phyloP scores from a whole-genome alignment of 2,113 vertebrate species.

The Nothoprocta perdicaria region DNA sequence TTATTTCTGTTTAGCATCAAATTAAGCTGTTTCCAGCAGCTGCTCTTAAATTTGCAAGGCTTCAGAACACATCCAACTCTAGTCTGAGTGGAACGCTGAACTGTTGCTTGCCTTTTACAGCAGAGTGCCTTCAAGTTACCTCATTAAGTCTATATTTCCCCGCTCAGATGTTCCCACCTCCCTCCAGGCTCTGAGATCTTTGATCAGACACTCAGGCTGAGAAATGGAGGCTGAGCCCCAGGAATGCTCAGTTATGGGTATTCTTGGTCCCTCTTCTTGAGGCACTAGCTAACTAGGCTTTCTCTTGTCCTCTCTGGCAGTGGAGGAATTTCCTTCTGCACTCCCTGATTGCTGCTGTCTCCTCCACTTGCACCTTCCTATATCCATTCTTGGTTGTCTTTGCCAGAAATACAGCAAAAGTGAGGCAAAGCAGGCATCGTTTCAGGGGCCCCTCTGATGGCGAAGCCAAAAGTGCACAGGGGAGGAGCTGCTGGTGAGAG shows the following conservation, averaged over 20 bases:
- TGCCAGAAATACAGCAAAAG: neutral
- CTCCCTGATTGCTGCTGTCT: neutral
- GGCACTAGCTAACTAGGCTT: neutral
- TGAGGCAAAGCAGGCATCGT: neutral
- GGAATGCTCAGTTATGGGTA: neutral
- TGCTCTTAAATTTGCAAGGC: neutral
- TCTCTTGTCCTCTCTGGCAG: neutral
- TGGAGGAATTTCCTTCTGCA: neutral
- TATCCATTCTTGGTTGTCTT: accelerated
- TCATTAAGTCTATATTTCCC: conserved; percentile 28
- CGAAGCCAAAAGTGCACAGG: accelerated
- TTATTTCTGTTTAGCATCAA: conserved; percentile 30
- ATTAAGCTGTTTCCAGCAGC: conserved; percentile 23
- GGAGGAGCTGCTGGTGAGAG: neutral
- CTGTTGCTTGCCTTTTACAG: neutral
- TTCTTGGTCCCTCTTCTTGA: neutral
- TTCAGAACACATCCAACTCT: neutral
- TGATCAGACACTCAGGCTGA: conserved; percentile 17
- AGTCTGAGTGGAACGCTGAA: neutral
- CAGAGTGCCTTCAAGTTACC: neutral
- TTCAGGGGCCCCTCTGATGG: neutral
- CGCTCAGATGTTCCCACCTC: neutral
- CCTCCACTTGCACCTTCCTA: neutral
- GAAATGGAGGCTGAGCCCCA: neutral
- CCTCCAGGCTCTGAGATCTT: neutral